phyloP scores from a whole-genome alignment of 2,797 vertebrate species.

The Hydrophis major region DNA sequence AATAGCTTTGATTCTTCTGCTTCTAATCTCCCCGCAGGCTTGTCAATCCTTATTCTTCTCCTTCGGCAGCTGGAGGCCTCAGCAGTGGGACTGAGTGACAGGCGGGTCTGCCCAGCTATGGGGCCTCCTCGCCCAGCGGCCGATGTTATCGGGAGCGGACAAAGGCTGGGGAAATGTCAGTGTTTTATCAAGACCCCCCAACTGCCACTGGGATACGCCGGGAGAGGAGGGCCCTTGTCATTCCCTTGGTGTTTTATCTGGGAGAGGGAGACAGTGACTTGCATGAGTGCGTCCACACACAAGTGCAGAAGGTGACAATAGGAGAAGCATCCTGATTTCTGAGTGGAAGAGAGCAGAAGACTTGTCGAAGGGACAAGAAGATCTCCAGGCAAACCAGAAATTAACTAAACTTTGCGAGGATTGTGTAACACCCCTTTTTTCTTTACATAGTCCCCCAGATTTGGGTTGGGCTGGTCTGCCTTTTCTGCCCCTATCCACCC shows the following conservation, averaged over 20 bases:
- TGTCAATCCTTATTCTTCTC: slow-evolving; percentile 24
- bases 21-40: slow-evolving; percentile 17
- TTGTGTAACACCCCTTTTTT: not conserved
- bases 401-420: not conserved
- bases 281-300: too few species aligned
- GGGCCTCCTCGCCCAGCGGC: not conserved
- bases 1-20: slow-evolving; percentile 37
- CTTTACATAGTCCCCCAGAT: not conserved
- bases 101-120: not conserved
- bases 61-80: not conserved
- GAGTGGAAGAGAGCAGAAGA: not conserved
- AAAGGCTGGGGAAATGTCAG: slow-evolving; percentile 39
- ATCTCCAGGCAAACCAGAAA: not conserved
- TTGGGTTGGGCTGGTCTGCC: not conserved
- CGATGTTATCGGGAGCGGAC: slow-evolving; percentile 21
- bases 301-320: slow-evolving; percentile 30
- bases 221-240: not conserved
- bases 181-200: slow-evolving; percentile 3
- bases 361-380: not conserved
- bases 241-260: not conserved
- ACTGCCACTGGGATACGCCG: not conserved
- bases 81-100: slow-evolving; percentile 10
- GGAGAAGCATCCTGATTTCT: not conserved
- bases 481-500: not conserved
- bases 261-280: not conserved